A percentile compares a stretch with the other conserved stretches of the same genome.
phyloP scores from a whole-genome alignment of 2,888 invertebrate species.

The Sepioteuthis lessoniana region DNA sequence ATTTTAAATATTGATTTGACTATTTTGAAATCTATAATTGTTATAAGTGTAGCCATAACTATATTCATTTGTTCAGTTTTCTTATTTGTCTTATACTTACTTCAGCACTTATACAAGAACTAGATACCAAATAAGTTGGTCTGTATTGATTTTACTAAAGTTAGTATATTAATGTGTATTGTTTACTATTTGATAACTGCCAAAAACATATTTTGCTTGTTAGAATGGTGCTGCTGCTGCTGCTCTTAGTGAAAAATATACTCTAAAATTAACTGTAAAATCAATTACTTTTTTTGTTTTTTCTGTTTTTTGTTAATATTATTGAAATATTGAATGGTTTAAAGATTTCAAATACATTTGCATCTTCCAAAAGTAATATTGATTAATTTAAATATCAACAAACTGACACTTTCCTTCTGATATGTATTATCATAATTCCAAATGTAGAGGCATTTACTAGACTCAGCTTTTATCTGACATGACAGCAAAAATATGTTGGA shows the following conservation, averaged over 20 bases:
- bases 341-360: background rate
- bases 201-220: background rate
- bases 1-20: background rate
- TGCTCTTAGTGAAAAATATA: background rate
- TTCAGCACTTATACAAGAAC: background rate
- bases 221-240: background rate
- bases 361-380: background rate
- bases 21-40: constrained; percentile 1
- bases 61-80: background rate
- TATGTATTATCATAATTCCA: background rate
- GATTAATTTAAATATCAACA: constrained; percentile 12
- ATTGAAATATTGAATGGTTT: background rate
- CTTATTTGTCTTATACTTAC: background rate
- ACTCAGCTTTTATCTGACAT: background rate
- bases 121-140: background rate
- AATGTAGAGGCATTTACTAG: background rate
- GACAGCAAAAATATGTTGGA: background rate
- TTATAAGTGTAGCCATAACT: background rate
- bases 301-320: no score
- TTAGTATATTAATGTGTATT: background rate
- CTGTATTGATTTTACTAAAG: background rate
- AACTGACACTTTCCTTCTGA: background rate
- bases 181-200: background rate
- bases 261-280: background rate
- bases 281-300: background rate